Evolutionary conservation across 2,797 vertebrate species (phyloP), one percentile per base, ranked within the genome.

Genomic region (Chaunax sp.): DNA sequence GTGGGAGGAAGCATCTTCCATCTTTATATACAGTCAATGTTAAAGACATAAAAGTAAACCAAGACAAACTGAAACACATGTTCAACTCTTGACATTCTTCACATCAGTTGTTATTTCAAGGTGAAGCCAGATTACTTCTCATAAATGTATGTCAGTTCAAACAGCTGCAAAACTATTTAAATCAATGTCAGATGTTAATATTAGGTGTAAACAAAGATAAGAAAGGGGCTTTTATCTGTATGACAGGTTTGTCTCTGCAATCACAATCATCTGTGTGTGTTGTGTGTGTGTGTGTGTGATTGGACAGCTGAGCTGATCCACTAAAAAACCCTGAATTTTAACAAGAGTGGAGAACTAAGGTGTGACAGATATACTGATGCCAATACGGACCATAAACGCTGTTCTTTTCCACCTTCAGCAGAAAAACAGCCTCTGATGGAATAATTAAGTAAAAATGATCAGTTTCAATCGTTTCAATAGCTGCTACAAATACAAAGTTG

Each of bases 401-500:
- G 13, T 13, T 38, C 12, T 15, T 49, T 51, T 20, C 11, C 11
- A 49, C n/a, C n/a, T 19, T 20, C 50, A 50, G 54, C 20, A 55
- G 47, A 49, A 44, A 47, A 13, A 44, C 14, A 0, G 22, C 26
- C 3, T 19, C 10, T 11, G 22, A 1, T 26, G 52, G 1, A 59
- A 25, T 25, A 62, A 38, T 0, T 40, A 22, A 37, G 44, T 49
- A 62, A 75, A 69, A 69, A 53, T 11, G 14, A 41, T 67, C 41
- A 40, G 11, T 64, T 66, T 53, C 6, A 11, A 38, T 61, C 5
- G 8, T 67, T 83, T 77, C 58, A 73, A 64, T 60, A 35, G 9
- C 35, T 33, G 68, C 72, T 72, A 54, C 70, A 7, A 64, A 62
- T 75, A 83, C 53, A 75, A 79, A 83, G 59, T 57, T 69, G 26